phyloP scores from a whole-genome alignment of 1,140 invertebrate species.

The Pseudoatta argentina region DNA sequence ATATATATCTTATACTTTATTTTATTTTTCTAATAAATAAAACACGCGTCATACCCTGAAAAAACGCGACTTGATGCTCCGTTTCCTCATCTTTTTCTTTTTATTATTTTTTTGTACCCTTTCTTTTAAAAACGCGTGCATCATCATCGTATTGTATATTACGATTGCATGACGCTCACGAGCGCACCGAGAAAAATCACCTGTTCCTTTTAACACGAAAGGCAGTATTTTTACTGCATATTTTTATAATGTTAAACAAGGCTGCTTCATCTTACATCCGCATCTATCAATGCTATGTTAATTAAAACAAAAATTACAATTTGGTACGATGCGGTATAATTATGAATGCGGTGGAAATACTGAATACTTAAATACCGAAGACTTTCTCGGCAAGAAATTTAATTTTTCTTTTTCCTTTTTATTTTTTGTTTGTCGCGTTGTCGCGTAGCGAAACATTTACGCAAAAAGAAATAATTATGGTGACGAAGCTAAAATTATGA shows the following conservation, averaged over 20 bases:
- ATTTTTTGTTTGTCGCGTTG: background rate
- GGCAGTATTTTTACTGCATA: conserved; percentile 12
- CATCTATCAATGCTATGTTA: background rate
- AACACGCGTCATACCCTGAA: conserved; percentile 70
- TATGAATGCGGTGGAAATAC: conserved; percentile 11
- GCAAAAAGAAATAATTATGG: background rate
- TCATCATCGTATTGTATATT: background rate
- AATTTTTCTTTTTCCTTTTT: background rate
- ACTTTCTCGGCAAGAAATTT: background rate
- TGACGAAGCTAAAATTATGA: conserved; percentile 16
- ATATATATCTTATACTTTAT: too few species aligned
- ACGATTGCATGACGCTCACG: conserved; percentile 12
- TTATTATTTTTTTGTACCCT: conserved; percentile 66
- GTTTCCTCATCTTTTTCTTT: background rate
- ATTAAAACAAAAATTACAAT: conserved; percentile 15
- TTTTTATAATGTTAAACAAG: conserved; percentile 4
- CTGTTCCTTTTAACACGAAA: background rate
- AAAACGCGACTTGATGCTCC: conserved; percentile 68
- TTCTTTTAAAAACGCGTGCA: conserved; percentile 52
- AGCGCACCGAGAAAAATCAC: conserved; percentile 28
- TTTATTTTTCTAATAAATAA: too few species aligned
- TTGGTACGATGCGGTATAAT: background rate
- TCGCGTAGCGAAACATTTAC: conserved; percentile 5
- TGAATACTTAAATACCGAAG: background rate
- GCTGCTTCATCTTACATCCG: background rate